Percentiles rank a stretch among this genome's conserved stretches.
These are phyloP conservation scores for Actinostola sp. DNA, from an alignment of 92 coral and sea anemone species.

Conservation along the genomic window DNA sequence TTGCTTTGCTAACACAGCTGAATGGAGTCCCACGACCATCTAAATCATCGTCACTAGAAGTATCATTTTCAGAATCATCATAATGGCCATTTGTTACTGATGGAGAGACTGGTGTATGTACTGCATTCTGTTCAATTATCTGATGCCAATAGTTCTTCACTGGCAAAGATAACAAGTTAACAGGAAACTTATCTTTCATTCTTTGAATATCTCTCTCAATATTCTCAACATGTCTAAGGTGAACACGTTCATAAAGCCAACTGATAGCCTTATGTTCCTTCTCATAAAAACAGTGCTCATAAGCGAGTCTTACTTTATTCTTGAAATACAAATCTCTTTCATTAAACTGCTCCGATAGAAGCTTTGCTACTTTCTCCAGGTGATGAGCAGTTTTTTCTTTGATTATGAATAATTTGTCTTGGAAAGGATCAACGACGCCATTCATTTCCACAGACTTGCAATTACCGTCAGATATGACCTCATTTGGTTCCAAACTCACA, in stretches of 20 bases:
- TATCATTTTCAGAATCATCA: background rate
- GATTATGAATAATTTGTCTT: constrained; percentile 43
- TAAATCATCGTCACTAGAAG: constrained; percentile 7
- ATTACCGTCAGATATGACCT: background rate
- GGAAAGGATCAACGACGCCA: constrained; percentile 53
- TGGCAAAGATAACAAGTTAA: constrained; percentile 66
- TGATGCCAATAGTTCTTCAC: constrained; percentile 84
- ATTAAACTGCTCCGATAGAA: constrained; percentile 69
- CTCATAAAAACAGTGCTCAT: constrained; percentile 83
- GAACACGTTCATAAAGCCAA: constrained; percentile 78
- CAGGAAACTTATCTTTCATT: constrained; percentile 63
- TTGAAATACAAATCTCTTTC: constrained; percentile 48
- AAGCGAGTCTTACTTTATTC: constrained; percentile 83
- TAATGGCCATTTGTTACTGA: background rate
- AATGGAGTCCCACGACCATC: background rate
- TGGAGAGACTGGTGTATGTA: background rate
- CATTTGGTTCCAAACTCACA: constrained; percentile 10
- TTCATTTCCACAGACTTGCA: constrained; percentile 42
- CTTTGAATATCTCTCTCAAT: constrained; percentile 55
- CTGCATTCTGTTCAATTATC: constrained; percentile 69
- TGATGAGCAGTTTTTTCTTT: constrained; percentile 37
- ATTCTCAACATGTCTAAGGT: constrained; percentile 59
- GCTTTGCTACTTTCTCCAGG: constrained; percentile 50
- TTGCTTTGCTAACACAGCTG: background rate
- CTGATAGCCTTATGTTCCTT: constrained; percentile 59